A percentile compares a stretch with the other conserved stretches of the same genome.
phyloP scores from a whole-genome alignment of 2,113 vertebrate species.

The Saimiri boliviensis region DNA sequence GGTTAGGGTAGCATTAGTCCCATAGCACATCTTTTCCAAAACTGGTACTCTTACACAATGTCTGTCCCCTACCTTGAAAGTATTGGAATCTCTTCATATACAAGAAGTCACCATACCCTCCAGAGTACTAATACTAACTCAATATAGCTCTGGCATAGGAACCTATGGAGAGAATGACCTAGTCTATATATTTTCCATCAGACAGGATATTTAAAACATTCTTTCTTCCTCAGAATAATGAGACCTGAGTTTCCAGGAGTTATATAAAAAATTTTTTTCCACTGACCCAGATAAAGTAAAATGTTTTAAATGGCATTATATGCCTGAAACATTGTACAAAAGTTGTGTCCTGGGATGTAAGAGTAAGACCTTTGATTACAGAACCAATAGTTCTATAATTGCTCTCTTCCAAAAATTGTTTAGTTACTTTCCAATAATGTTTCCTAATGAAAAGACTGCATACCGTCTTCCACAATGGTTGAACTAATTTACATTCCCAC shows the following conservation, averaged over 20 bases:
- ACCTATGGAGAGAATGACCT: not conserved
- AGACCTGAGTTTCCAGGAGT: not conserved
- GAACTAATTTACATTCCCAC: too few species aligned
- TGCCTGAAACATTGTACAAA: not conserved
- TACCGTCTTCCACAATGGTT: too few species aligned
- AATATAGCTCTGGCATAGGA: not conserved
- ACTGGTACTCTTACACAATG: not conserved
- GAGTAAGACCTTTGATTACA: not conserved
- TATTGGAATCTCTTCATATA: not conserved
- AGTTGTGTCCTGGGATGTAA: not conserved
- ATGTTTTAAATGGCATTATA: not conserved
- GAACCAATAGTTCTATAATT: not conserved
- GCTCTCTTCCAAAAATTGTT: not conserved
- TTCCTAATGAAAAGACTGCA: not conserved
- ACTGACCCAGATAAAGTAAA: not conserved
- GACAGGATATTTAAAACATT: not conserved
- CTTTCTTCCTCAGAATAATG: not conserved
- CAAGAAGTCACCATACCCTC: not conserved
- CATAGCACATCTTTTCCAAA: not conserved
- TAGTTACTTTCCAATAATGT: not conserved
- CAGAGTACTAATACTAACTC: not conserved
- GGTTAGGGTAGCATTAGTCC: not conserved
- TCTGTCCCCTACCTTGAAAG: not conserved
- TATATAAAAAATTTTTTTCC: not conserved
- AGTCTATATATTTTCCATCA: not conserved